phyloP scores from a whole-genome alignment of 2,113 vertebrate genomes.

The Cololabis saira region DNA sequence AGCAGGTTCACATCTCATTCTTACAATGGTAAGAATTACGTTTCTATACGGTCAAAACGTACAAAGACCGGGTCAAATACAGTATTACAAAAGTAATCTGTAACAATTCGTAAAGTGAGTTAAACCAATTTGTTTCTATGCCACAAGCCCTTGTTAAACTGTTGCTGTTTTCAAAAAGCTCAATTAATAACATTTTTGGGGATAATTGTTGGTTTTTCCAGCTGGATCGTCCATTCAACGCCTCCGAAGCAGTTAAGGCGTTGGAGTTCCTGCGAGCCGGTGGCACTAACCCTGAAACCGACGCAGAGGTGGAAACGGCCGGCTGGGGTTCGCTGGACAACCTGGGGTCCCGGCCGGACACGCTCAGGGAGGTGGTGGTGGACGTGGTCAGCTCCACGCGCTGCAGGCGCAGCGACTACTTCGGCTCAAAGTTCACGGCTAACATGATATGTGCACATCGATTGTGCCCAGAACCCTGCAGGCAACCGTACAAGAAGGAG shows the following conservation, averaged over 20 bases:
- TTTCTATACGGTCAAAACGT: too few species aligned
- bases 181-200: background rate
- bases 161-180: background rate
- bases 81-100: too few species aligned
- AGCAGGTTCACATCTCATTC: too few species aligned
- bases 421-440: constrained; percentile 69
- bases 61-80: too few species aligned
- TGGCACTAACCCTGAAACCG: constrained; percentile 30
- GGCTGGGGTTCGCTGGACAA: constrained; percentile 80
- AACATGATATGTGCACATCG: constrained; percentile 83
- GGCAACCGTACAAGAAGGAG: constrained; percentile 2
- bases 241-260: constrained; percentile 45
- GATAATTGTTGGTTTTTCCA: constrained; percentile 33
- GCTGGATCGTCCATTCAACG: constrained; percentile 67
- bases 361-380: constrained; percentile 71
- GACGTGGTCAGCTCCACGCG: background rate
- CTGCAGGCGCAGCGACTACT: constrained; percentile 75
- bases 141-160: too few species aligned
- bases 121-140: background rate
- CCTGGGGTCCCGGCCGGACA: constrained; percentile 70
- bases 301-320: constrained; percentile 60
- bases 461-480: constrained; percentile 41
- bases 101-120: too few species aligned
- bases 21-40: too few species aligned
- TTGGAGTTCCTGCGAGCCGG: constrained; percentile 64